Evolutionary conservation across 2,797 vertebrate species (phyloP).

Genomic region (Cygnus olor): DNA sequence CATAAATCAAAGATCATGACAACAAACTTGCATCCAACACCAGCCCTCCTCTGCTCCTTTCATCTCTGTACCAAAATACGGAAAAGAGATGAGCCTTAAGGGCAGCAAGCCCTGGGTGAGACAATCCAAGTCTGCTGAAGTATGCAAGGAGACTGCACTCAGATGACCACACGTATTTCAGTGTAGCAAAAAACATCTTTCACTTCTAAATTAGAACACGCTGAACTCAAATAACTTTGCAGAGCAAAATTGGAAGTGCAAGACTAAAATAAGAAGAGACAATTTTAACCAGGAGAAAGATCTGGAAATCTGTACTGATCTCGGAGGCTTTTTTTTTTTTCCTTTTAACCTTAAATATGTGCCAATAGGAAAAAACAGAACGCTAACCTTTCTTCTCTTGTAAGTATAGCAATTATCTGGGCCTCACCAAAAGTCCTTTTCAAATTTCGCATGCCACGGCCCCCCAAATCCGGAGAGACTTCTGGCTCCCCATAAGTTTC

Average conservation of each 20-base stretch:
- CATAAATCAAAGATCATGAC: slow-evolving; percentile 57
- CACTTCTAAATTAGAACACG: slow-evolving; percentile 42
- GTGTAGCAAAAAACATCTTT: neutral
- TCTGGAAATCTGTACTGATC: neutral
- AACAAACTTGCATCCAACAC: slow-evolving; percentile 12
- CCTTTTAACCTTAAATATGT: neutral
- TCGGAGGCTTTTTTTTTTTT: neutral
- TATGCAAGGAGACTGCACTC: neutral
- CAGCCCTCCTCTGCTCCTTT: slow-evolving; percentile 6
- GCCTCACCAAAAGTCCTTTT: neutral
- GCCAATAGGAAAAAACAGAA: neutral
- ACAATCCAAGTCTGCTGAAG: neutral
- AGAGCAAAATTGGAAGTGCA: slow-evolving; percentile 24
- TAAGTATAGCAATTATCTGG: neutral
- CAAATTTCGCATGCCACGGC: neutral
- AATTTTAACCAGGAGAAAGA: slow-evolving; percentile 21
- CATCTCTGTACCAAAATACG: slow-evolving; percentile 32
- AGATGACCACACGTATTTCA: neutral
- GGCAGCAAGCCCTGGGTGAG: slow-evolving; percentile 3
- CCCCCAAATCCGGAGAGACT: neutral
- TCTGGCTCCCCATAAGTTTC: neutral
- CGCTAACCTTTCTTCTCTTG: neutral
- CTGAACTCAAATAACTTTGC: slow-evolving; percentile 45
- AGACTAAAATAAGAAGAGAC: slow-evolving; percentile 52
- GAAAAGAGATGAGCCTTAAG: slow-evolving; percentile 21